Conservation (phyloP, 2,888 invertebrate species). For the Nasonovia ribisnigri region DNA sequence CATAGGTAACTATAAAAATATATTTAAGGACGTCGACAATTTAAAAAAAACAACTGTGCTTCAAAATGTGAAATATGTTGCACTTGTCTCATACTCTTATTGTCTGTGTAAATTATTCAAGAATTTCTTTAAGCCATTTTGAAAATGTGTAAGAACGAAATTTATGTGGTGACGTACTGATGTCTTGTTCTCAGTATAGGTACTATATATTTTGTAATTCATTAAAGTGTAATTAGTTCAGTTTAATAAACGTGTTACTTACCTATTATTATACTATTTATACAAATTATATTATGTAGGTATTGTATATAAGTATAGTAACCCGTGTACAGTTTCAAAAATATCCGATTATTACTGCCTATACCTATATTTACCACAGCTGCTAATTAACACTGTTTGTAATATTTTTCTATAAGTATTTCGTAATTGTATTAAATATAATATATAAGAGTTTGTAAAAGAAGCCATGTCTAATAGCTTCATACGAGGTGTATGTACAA, state of each 20-base stretch:
- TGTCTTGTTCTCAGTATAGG: too few relatives aligned
- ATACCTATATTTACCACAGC: background rate
- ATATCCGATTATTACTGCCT: background rate
- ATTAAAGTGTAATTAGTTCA: too few relatives aligned
- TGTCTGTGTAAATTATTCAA: too few relatives aligned
- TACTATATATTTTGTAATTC: too few relatives aligned
- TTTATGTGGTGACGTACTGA: background rate
- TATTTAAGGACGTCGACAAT: too few relatives aligned
- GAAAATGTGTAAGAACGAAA: background rate
- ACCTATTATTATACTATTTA: background rate
- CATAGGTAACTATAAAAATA: too few relatives aligned
- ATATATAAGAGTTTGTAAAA: background rate
- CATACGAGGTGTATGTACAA: background rate
- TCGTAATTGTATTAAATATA: background rate
- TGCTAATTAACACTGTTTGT: slow-evolving; percentile 1
- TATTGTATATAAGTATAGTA: background rate
- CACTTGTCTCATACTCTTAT: too few relatives aligned
- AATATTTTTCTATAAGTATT: background rate
- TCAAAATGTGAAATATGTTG: too few relatives aligned
- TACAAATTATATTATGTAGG: background rate
- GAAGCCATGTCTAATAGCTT: background rate
- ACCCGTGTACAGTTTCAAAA: background rate
- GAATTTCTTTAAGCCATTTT: background rate
- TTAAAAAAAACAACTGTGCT: too few relatives aligned
- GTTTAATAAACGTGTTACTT: background rate